Base-by-base conservation (phyloP, 2,888 invertebrate species). In the Amphipoea lucens region DNA sequence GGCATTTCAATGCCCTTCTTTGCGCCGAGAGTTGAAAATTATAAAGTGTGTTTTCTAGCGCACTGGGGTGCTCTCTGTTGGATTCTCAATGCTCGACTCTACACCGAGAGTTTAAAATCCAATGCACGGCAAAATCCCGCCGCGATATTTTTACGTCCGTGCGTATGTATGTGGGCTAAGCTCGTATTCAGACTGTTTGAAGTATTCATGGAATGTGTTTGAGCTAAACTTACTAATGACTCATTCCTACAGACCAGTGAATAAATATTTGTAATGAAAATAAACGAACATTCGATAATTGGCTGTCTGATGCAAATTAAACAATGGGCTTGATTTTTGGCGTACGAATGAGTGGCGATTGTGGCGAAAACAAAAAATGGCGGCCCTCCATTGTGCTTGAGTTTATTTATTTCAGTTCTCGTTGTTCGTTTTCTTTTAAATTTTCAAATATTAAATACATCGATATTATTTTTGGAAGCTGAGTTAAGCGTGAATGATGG, bases 261-360 rank as follows among this genome's bases (percentile, higher is more conserved):
- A 42, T 51, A 63, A 60, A 77, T 85, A 78, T 54, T 71, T 67
- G 65, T 79, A 79, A 78, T 82, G 29, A 84, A 86, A 79, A 79
- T 65, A 81, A 85, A 74, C 65, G 72, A 76, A 82, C 77, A 66
- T 54, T 66, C 76, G 48, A 79, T 87, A 87, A 87, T 88, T 89
- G 79, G 74, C 72, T 74, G 76, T 71, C 71, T 79, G 77, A 81
- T 82, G 63, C 76, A 80, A 86, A 83, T 78, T 78, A 87, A 81
- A 89, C 83, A 84, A 88, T 74, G 63, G 67, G 36, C 20, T 42
- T 70, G 69, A 76, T 73, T 80, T 82, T 80, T 74, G 62, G 75
- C 65, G 60, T 74, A 80, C 75, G 36, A 78, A 81, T 83, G 66
- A 86, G 75, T 65, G 74, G 74, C 20, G 65, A 48, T 71, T 60